phyloP scores from a whole-genome alignment of 30 jellyfish, hydroid and myxozoan species.

The Aurelia sp. region DNA sequence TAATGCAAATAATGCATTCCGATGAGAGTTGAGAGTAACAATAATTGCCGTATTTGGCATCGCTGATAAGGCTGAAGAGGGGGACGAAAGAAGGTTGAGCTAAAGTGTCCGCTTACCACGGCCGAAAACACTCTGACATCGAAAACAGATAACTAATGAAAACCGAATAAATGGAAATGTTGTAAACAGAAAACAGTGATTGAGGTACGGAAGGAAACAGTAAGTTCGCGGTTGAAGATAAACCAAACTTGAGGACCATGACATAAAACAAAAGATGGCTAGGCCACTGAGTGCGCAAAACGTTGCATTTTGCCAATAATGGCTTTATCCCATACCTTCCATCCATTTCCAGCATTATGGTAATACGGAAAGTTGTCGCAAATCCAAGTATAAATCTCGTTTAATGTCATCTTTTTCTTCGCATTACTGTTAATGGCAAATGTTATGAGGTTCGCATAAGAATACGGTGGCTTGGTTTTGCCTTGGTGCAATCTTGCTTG shows the following conservation, averaged over 20 bases:
- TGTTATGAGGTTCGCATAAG: conserved; percentile 94
- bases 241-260: conserved; percentile 10
- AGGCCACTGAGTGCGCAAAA: conserved; percentile 2
- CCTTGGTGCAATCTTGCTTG: conserved; percentile 84
- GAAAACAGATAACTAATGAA: too few relatives aligned
- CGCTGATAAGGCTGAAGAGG: too few relatives aligned
- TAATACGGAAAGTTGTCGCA: conserved; percentile 94
- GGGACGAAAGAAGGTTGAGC: too few relatives aligned
- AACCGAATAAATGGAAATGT: too few relatives aligned
- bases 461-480: conserved; percentile 95
- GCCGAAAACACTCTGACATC: too few relatives aligned
- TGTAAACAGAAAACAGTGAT: not conserved
- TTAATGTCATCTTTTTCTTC: conserved; percentile 82
- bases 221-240: not conserved
- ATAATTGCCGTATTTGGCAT: too few relatives aligned
- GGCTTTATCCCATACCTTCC: conserved; percentile 78
- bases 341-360: conserved; percentile 93
- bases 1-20: too few relatives aligned
- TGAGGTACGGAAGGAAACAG: not conserved
- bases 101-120: too few relatives aligned
- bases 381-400: conserved; percentile 95
- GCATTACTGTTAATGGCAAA: conserved; percentile 90
- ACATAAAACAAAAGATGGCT: conserved; percentile 2
- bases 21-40: too few relatives aligned
- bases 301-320: not conserved